These are phyloP conservation scores for Eupithecia abbreviata DNA, from an alignment of 2,888 invertebrate genomes.

Conservation along the genomic window DNA sequence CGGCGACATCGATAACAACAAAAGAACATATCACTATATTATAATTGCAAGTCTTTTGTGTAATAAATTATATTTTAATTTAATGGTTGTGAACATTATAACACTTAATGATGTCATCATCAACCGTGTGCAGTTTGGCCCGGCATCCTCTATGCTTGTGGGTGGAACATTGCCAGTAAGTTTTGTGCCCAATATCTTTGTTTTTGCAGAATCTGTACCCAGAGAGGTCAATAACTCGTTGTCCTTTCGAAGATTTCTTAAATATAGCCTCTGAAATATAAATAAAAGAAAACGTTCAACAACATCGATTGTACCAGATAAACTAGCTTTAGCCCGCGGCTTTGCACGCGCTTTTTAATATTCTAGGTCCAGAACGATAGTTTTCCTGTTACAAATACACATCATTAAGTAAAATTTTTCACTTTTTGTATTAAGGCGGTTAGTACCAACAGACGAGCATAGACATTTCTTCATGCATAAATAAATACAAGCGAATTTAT, in stretches of 20 bases:
- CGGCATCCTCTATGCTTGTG: conserved; percentile 10
- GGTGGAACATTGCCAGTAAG: conserved; percentile 6
- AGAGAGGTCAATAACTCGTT: conserved; percentile 35
- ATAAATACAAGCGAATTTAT: too few relatives aligned
- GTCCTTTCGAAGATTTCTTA: conserved; percentile 9
- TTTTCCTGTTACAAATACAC: too few relatives aligned
- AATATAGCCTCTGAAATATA: conserved; percentile 16
- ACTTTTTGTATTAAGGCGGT: too few relatives aligned
- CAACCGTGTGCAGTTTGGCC: conserved; percentile 2
- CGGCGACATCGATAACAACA: not conserved
- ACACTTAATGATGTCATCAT: not conserved
- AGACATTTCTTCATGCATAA: too few relatives aligned
- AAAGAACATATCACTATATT: not conserved
- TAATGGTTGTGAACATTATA: conserved; percentile 18
- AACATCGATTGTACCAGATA: not conserved
- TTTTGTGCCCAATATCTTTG: conserved; percentile 19
- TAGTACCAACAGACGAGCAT: too few relatives aligned
- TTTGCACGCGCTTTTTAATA: too few relatives aligned
- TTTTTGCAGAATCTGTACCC: conserved; percentile 32
- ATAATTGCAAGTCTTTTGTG: not conserved
- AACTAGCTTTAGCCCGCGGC: too few relatives aligned
- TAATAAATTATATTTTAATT: not conserved
- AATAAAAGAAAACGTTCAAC: not conserved
- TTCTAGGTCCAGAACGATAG: too few relatives aligned
- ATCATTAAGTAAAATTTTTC: too few relatives aligned